Conservation (phyloP, 1,140 invertebrate genomes). For the Drosophila hydei region DNA sequence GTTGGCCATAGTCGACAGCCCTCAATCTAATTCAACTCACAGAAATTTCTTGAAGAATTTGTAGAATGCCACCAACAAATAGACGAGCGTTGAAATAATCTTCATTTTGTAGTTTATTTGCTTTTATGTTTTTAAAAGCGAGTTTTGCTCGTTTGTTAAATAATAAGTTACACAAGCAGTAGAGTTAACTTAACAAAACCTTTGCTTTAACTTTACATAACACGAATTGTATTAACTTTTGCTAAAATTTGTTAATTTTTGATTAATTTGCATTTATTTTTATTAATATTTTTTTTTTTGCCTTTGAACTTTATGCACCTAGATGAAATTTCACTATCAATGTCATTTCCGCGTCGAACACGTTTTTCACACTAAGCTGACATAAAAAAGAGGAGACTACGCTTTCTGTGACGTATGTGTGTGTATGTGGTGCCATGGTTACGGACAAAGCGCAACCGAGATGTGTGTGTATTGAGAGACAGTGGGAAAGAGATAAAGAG, state of each 20-base stretch:
- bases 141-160: slow-evolving; percentile 3
- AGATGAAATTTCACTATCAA: slow-evolving; percentile 74
- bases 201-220: slow-evolving; percentile 29
- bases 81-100: slow-evolving; percentile 68
- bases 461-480: not conserved
- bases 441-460: slow-evolving; percentile 16
- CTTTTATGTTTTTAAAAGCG: slow-evolving; percentile 1
- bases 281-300: not conserved
- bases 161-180: not conserved
- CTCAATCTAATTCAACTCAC: slow-evolving; percentile 55
- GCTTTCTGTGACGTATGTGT: slow-evolving; percentile 42
- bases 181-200: slow-evolving; percentile 5
- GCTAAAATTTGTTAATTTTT: not conserved
- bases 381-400: slow-evolving; percentile 51
- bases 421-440: slow-evolving; percentile 22
- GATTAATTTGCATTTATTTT: not conserved
- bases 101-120: slow-evolving; percentile 55
- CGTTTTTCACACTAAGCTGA: slow-evolving; percentile 72
- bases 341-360: slow-evolving; percentile 77
- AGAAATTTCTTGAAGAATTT: slow-evolving; percentile 73
- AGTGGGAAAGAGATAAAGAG: slow-evolving; percentile 22
- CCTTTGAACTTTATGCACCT: slow-evolving; percentile 30
- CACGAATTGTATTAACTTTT: slow-evolving; percentile 1
- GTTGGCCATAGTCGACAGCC: no score
- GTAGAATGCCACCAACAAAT: slow-evolving; percentile 63